Base-by-base conservation (phyloP, 2,797 vertebrate species). In the Eleutherodactylus coqui region DNA sequence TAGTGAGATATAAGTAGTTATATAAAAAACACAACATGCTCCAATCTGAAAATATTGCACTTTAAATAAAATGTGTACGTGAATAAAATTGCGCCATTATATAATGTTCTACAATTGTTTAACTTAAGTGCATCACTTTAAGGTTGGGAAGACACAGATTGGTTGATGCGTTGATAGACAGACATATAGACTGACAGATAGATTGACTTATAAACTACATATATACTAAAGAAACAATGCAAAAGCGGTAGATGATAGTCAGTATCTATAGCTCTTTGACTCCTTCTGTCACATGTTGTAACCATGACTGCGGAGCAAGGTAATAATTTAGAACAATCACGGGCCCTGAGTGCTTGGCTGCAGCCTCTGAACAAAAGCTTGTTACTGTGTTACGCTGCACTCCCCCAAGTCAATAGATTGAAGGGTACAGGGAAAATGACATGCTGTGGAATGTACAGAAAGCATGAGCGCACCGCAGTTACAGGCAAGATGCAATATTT, bases 251-350 rank as follows among this genome's bases (percentile, higher is more conserved):
- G 62, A 67, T 78, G 62, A 76, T 67, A 51, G 75, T 81, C 78
- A 86, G 82, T 86, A 82, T 70, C 55, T 76, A 24, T 62, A 78
- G 36, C 58, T 82, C 79, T 64, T 69, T 51, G 60, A 58, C 72
- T 78, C n/a, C 38, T 76, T 79, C 47, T 67, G 55, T 77, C 85
- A 79, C 58, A 79, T 79, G 81, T 83, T 13, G 86, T 87, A 87
- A 84, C 86, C 81, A 87, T 87, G 86, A 87, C 86, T 84, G 75
- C 86, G 75, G 75, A 87, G 67, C 67, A 79, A 79, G 79, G 81
- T 87, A 70, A 79, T 87, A 47, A 87, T 84, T 87, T 79, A 32
- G 76, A 84, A 87, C 53, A 79, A 87, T 83, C 49, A 84, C 38
- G 53, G 67, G 67, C 82, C 81, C 83, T 79, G 80, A 83, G 81